Evolutionary conservation across 2,113 vertebrate species (phyloP).

Genomic region (Charadrius vociferus): DNA sequence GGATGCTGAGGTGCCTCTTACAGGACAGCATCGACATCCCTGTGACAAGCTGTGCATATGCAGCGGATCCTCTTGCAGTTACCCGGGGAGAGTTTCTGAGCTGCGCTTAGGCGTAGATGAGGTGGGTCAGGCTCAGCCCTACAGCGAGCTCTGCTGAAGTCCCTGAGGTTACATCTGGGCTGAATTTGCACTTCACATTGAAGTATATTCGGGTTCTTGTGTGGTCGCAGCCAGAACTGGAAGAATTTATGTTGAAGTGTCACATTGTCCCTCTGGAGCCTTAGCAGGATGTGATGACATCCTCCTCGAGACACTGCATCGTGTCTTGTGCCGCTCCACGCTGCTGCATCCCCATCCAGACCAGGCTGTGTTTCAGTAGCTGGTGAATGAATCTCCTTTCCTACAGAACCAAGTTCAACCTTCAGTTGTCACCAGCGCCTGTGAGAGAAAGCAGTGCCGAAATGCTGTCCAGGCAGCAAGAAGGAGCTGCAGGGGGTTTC

Average conservation of each 20-base stretch:
- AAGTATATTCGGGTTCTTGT: not conserved
- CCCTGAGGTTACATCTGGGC: not conserved
- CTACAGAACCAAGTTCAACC: not conserved
- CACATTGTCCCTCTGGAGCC: not conserved
- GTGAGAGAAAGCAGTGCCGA: not conserved
- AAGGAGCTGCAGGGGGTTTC: not conserved
- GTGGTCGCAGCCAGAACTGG: not conserved
- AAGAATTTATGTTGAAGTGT: not conserved
- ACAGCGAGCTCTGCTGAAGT: not conserved
- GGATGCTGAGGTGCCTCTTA: not conserved
- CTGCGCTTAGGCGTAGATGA: not conserved
- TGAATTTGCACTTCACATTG: not conserved
- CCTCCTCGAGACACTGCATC: not conserved
- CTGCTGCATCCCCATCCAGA: not conserved
- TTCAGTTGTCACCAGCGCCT: not conserved
- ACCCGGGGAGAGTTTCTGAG: not conserved
- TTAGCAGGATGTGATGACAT: not conserved
- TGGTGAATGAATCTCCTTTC: not conserved
- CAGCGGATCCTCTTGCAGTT: not conserved
- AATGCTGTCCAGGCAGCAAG: not conserved
- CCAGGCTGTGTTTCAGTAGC: not conserved
- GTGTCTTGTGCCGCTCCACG: not conserved
- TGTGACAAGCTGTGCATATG: not conserved
- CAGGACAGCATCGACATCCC: not conserved
- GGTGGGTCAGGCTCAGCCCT: not conserved